These are phyloP conservation scores for Fragum whitleyi DNA, from an alignment of 2,888 invertebrate species.

Conservation along the genomic window DNA sequence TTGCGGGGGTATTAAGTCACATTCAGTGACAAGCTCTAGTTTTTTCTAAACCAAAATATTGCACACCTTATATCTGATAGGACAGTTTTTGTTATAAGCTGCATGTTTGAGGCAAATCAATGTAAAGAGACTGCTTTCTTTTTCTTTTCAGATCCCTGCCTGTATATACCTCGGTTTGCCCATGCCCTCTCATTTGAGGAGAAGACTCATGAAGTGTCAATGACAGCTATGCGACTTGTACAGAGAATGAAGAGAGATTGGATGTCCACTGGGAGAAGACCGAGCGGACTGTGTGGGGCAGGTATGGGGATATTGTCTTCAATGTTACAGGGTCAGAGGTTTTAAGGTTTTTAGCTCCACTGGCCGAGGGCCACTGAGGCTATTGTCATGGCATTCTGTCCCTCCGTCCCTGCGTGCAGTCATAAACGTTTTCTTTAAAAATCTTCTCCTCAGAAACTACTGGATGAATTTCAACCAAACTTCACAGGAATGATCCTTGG, in stretches of 20 bases:
- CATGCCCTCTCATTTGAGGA: slow-evolving; percentile 95
- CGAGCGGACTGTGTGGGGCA: slow-evolving; percentile 99
- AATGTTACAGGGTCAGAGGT: not conserved
- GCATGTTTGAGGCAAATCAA: too few relatives aligned
- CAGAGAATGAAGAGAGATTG: slow-evolving; percentile 99
- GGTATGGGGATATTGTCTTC: slow-evolving; percentile 87
- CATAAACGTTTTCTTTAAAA: too few relatives aligned
- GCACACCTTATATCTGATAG: too few relatives aligned
- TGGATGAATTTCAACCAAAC: too few relatives aligned
- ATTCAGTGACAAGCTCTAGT: too few relatives aligned
- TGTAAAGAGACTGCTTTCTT: too few relatives aligned
- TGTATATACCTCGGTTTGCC: slow-evolving; percentile 97
- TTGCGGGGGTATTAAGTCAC: too few relatives aligned
- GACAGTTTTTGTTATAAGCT: too few relatives aligned
- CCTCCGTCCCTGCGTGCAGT: not conserved
- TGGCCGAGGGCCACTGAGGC: too few relatives aligned
- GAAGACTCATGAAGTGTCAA: slow-evolving; percentile 97
- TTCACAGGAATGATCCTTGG: too few relatives aligned
- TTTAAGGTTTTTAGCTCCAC: not conserved
- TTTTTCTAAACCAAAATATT: too few relatives aligned
- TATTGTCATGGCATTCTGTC: not conserved
- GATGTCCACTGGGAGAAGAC: slow-evolving; percentile 97
- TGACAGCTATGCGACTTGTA: slow-evolving; percentile 96
- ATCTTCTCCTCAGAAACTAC: too few relatives aligned
- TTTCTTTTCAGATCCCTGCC: slow-evolving; percentile 92